Percentiles rank a stretch among this genome's conserved stretches.
These are phyloP conservation scores for Smittia aterrima DNA, from an alignment of 2,888 invertebrate species.

Conservation along the genomic window DNA sequence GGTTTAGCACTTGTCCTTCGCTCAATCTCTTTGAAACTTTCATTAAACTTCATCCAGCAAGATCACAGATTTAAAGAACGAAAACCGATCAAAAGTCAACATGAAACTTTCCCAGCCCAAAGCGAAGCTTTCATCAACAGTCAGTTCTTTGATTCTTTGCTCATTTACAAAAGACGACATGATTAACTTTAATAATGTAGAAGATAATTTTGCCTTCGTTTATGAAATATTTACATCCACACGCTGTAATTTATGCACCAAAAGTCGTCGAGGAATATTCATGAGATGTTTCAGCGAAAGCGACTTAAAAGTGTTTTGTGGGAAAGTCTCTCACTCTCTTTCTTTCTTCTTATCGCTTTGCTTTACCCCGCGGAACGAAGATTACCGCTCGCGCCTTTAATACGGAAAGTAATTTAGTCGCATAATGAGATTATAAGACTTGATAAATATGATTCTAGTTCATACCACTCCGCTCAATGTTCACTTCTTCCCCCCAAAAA, in stretches of 20 bases:
- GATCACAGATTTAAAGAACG: too few relatives aligned
- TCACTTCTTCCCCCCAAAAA: neutral
- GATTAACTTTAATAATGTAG: slow-evolving; percentile 1
- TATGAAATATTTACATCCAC: neutral
- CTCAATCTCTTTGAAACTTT: too few relatives aligned
- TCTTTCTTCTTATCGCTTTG: neutral
- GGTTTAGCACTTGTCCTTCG: too few relatives aligned
- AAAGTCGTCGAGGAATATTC: neutral
- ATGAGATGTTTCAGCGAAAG: neutral
- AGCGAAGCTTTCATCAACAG: too few relatives aligned
- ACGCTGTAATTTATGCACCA: neutral
- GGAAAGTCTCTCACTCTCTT: too few relatives aligned
- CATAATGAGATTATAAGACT: slow-evolving; percentile 22
- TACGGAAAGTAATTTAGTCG: slow-evolving; percentile 17
- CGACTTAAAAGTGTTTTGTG: neutral
- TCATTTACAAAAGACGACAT: neutral
- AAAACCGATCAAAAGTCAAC: too few relatives aligned
- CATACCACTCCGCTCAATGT: neutral
- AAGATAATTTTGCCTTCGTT: neutral
- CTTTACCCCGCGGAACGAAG: neutral
- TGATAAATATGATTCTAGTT: slow-evolving; percentile 22
- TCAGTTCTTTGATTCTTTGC: too few relatives aligned
- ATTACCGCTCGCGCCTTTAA: slow-evolving; percentile 9
- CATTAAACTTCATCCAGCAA: too few relatives aligned
- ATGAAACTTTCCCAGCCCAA: too few relatives aligned